Evolutionary conservation across 2,888 invertebrate genomes (phyloP), one percentile per base, ranked within the genome.

Genomic region (Protodeltote pygarga): DNA sequence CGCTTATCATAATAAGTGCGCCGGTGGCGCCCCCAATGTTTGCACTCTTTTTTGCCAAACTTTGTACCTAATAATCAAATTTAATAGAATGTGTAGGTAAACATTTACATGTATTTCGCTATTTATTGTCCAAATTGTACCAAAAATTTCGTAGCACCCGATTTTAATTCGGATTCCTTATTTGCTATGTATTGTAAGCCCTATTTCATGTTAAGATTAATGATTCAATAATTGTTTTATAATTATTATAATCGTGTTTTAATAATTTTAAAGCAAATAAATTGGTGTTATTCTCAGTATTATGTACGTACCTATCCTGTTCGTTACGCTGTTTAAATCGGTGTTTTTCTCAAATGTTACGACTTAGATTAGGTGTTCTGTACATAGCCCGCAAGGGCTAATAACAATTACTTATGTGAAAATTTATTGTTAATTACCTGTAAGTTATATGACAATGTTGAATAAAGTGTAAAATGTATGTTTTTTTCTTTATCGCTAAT

Each of bases 371-470:
- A 85, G 83, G 74, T 78, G 84, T 86, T 84, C 79, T 66, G 48
- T 70, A 71, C 58, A 52, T 49, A 63, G 72, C 66, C 59, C 58
- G 44, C 35, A 34, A 34, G 62, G 71, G 72, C 74, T 74, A 63
- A 51, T 65, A 61, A 70, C 67, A 62, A 69, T 72, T 75, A n/a
- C n/a, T n/a, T n/a, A 76, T 67, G 75, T 77, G 73, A 75, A 79
- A 70, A 70, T 77, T 75, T 76, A 85, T 88, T 88, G 87, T 87
- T 89, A 86, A 81, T 83, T 83, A 84, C 79, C n/a, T 87, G 78
- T 88, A 88, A 87, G 85, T 86, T 87, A 84, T 86, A 87, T 77
- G 81, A 87, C 73, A 77, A 85, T 89, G 90, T 90, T 90, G 70
- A 89, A 86, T 90, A 90, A 90, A 90, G 83, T 85, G 80, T 83